Evolutionary conservation across 2,797 vertebrate genomes (phyloP).

Genomic region (Hippocampus kuda): DNA sequence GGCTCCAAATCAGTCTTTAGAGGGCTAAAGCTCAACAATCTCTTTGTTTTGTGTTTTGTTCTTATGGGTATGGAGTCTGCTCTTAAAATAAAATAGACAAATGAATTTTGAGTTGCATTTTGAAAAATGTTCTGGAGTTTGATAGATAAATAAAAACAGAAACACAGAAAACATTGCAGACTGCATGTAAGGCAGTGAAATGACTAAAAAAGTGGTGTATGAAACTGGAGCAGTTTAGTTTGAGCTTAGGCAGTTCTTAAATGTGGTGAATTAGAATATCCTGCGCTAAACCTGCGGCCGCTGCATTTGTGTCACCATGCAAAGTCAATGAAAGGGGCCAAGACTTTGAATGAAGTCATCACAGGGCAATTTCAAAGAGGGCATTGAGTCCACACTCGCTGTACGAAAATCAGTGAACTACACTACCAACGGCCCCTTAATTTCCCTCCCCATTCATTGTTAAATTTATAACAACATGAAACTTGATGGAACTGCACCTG

Average conservation of each 20-base stretch:
- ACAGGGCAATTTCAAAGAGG: background rate
- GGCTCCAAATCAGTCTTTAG: background rate
- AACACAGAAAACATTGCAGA: background rate
- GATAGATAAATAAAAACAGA: background rate
- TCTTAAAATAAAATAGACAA: too few relatives aligned
- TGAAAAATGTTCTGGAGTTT: too few relatives aligned
- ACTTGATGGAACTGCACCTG: background rate
- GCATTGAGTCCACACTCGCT: background rate
- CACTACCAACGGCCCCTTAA: background rate
- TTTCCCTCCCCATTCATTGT: background rate
- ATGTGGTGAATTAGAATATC: slow-evolving; percentile 4
- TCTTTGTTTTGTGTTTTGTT: background rate
- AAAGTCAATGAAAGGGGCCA: slow-evolving; percentile 8
- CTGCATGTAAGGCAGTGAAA: background rate
- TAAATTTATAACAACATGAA: background rate
- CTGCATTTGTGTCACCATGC: slow-evolving; percentile 8
- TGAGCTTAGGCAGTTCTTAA: background rate
- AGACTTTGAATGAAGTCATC: slow-evolving; percentile 8
- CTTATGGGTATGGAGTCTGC: background rate
- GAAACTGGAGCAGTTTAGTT: background rate
- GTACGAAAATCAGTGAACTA: background rate
- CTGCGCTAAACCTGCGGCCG: background rate
- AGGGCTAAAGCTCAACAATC: background rate
- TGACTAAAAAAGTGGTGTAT: background rate
- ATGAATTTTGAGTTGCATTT: too few relatives aligned